Base-by-base conservation (phyloP, 1,140 invertebrate genomes). In the Sycobia sp. region DNA sequence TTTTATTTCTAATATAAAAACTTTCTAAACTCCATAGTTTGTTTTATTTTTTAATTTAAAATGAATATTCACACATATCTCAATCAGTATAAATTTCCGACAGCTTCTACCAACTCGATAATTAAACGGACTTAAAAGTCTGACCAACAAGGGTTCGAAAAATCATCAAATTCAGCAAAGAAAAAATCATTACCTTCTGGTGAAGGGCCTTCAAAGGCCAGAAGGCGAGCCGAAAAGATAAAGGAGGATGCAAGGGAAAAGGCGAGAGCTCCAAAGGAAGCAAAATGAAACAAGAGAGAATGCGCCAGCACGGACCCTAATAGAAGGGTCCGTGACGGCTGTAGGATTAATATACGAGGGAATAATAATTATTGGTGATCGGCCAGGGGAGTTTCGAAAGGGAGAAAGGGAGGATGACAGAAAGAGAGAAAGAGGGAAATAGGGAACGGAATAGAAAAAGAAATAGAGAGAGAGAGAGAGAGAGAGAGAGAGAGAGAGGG, bases 321-420 rank as follows among this genome's bases (percentile, higher is more conserved):
- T 63, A 65, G 67, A 54, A 60, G 65, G 68, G 56, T 63, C 58
- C 66, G 65, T 67, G 66, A 68, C 67, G 60, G 58, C 25, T 27
- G 34, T 47, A 53, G 60, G 66, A 70, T 70, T 70, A 70, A 70
- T 70, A 65, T 70, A 67, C 55, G 51, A 54, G 63, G 61, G 66
- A 67, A 70, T 70, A 70, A 69, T 67, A 69, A 65, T 69, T 66
- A 70, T 70, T 70, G 69, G 67, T 67, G 62, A 70, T 68, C 62
- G 67, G 65, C 22, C 54, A n/a, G n/a, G n/a, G n/a, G n/a, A n/a
- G 51, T 62, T 58, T 67, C 62, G 51, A 44, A 49, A 39, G 36
- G 5, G 11, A 34, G 11, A 34, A 7, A 34, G 11, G 11, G 11
- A 34, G 11, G 11, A 34, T 34, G 11, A 34, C 11, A 7, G 5